Conservation (phyloP, 2,113 vertebrate species). For the Rhizomys pruinosus region DNA sequence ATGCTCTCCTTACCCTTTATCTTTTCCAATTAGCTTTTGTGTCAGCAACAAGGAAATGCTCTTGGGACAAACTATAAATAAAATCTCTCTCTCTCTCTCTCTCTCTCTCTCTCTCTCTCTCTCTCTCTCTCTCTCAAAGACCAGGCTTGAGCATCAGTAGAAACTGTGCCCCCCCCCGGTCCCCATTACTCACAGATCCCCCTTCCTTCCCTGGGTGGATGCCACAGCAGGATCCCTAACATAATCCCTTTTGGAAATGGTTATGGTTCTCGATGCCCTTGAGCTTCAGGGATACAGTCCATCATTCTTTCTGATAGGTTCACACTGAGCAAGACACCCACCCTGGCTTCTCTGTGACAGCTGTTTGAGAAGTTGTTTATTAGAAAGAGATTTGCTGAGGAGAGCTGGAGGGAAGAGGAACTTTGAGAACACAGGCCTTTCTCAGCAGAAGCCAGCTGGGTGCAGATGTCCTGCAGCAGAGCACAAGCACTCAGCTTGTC, state of each 20-base stretch:
- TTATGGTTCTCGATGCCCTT: too few relatives aligned
- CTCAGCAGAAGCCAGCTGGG: not conserved
- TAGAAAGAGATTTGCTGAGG: not conserved
- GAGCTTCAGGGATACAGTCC: not conserved
- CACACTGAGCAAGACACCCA: accelerated
- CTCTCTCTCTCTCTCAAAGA: not conserved
- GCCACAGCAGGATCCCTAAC: too few relatives aligned
- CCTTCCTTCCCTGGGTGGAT: not conserved
- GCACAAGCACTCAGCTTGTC: not conserved
- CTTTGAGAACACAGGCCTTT: not conserved
- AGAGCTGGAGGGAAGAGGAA: not conserved
- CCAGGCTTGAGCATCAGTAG: accelerated
- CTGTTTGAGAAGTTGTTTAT: not conserved
- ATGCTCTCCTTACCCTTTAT: not conserved
- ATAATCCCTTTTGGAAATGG: not conserved
- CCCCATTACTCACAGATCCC: not conserved
- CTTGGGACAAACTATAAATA: not conserved
- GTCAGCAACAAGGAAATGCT: not conserved
- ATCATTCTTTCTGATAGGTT: not conserved
- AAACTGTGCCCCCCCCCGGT: too few relatives aligned
- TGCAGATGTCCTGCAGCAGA: not conserved
- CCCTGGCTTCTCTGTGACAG: not conserved
- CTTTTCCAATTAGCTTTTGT: not conserved
- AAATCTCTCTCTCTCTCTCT: not conserved
- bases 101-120: not conserved